Base-by-base conservation (phyloP, 2,797 vertebrate species). In the Premnoplex brunnescens region DNA sequence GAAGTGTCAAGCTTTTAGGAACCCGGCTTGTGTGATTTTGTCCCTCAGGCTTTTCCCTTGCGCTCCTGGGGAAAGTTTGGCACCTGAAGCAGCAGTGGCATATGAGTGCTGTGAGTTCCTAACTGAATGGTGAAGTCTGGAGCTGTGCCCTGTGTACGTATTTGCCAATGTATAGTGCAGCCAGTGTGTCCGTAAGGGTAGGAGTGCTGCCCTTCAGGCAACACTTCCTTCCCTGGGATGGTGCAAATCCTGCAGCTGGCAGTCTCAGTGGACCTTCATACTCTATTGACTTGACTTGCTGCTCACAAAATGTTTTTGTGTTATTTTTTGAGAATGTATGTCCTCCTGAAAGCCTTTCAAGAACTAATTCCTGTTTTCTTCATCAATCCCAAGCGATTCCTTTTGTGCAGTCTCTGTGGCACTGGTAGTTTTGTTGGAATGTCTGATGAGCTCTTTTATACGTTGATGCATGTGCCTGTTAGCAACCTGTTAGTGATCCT, bases 61-160 rank as follows among this genome's bases (percentile, higher is more conserved):
- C 51, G 20, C 91, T 95, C 96, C 95, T 87, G 94, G 91, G 93
- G 95, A 78, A 87, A 28, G 77, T 82, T 94, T 97, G 95, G 96
- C 96, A 90, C 69, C 55, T 76, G 48, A 58, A 80, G 18, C 27
- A 41, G 10, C 43, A 32, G 64, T 5, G 39, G 76, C 94, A 73
- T 46, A 72, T 56, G 89, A 95, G 63, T 9, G 2, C 5, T 2
- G 75, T 52, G 66, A 49, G 58, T 34, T 73, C 60, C 1, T 9
- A 13, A 60, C n/a, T 62, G 1, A 62, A 36, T 41, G 85, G 88
- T 1, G 21, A 12, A 14, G 14, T 48, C 43, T 96, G 93, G 85
- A 95, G 86, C 58, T 3, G 0, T 64, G 87, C 85, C 85, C 79
- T 43, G 37, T n/a, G 58, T 43, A 4, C 30, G 3, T 26, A 30